phyloP scores from a whole-genome alignment of 2,888 invertebrate species.

The Ophion ventricosus region DNA sequence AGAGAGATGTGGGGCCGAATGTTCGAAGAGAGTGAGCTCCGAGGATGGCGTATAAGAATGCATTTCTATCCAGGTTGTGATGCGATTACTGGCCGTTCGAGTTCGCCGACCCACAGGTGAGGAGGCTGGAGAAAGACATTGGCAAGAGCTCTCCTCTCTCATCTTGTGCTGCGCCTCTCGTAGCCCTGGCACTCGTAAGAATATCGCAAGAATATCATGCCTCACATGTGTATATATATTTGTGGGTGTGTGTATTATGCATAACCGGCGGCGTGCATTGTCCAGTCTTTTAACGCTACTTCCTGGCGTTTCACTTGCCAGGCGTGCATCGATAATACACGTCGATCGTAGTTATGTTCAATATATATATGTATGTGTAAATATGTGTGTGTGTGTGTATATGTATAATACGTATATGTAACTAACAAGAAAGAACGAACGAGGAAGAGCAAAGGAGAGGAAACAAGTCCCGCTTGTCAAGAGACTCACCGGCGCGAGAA shows the following conservation, averaged over 20 bases:
- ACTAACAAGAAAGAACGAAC: conserved; percentile 36
- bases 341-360: conserved; percentile 52
- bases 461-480: conserved; percentile 35
- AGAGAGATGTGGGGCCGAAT: background rate
- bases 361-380: conserved; percentile 1
- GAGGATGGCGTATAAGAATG: conserved; percentile 34
- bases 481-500: conserved; percentile 21
- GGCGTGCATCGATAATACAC: conserved; percentile 62
- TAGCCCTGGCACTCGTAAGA: background rate
- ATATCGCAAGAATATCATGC: background rate
- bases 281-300: conserved; percentile 61
- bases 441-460: conserved; percentile 26
- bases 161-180: conserved; percentile 13
- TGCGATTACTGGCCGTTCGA: conserved; percentile 55
- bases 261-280: conserved; percentile 58
- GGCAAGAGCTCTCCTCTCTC: conserved; percentile 27
- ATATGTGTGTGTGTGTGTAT: background rate
- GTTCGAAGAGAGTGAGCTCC: background rate
- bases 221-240: conserved; percentile 2
- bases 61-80: conserved; percentile 50
- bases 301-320: conserved; percentile 65
- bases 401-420: conserved; percentile 14
- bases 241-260: conserved; percentile 21
- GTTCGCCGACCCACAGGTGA: conserved; percentile 67
- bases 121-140: conserved; percentile 56